These are phyloP conservation scores for Vulpes vulpes DNA, from an alignment of 2,113 vertebrate genomes.

Conservation along the genomic window DNA sequence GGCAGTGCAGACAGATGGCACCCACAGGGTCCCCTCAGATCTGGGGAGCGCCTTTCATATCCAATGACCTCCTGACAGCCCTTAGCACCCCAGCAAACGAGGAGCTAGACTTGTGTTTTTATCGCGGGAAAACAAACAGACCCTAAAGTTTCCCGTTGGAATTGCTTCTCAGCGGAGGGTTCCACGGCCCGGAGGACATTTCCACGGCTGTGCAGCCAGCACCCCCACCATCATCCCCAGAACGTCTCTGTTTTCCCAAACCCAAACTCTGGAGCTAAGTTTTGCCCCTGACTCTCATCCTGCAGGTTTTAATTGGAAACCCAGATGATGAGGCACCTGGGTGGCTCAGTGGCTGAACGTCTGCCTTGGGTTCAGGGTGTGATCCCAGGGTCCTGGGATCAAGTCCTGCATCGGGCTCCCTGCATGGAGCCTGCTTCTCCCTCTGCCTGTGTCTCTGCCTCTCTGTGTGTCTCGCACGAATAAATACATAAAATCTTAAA, in stretches of 20 bases:
- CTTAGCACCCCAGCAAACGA: not conserved
- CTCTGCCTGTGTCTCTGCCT: too few species aligned
- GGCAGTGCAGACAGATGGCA: not conserved
- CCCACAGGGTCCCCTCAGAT: not conserved
- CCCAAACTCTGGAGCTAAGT: too few species aligned
- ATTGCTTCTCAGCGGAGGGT: accelerated
- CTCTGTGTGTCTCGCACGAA: too few species aligned
- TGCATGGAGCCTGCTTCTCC: too few species aligned
- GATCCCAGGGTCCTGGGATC: too few species aligned
- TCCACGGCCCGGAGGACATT: accelerated
- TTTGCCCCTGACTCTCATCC: not conserved
- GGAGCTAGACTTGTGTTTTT: not conserved
- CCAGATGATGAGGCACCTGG: too few species aligned
- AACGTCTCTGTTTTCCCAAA: not conserved
- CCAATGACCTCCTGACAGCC: not conserved
- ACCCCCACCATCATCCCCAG: not conserved
- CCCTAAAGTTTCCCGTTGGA: accelerated
- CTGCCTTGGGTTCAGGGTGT: too few species aligned
- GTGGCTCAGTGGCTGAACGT: too few species aligned
- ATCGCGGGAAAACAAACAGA: not conserved
- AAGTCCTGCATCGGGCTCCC: too few species aligned
- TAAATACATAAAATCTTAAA: too few species aligned
- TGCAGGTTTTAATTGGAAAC: not conserved
- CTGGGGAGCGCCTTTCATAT: not conserved
- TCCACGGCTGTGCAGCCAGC: accelerated